Conservation (phyloP, 2,113 vertebrate species). For the Lathamus discolor region DNA sequence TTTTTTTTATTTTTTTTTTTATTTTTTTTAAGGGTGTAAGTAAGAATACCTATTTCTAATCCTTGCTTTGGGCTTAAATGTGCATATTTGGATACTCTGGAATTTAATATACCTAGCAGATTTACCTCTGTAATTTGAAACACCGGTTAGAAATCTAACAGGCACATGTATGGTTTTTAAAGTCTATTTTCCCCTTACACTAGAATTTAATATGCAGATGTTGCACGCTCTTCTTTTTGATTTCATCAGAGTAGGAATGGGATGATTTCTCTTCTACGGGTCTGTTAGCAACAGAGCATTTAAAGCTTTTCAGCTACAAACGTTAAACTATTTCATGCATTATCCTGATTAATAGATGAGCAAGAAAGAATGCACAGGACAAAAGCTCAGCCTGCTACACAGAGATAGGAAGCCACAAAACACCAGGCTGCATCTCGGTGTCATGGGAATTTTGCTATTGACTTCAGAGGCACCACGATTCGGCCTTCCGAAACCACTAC, state of each 20-base stretch:
- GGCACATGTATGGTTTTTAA: constrained; percentile 8
- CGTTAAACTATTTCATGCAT: constrained; percentile 59
- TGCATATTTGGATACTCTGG: constrained; percentile 1
- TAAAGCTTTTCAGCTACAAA: constrained; percentile 48
- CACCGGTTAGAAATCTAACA: constrained; percentile 57
- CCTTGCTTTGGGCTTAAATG: constrained; percentile 3
- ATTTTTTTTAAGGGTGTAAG: background rate
- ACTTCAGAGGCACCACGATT: background rate
- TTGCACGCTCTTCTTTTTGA: background rate
- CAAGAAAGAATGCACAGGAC: constrained; percentile 69
- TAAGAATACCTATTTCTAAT: constrained; percentile 31
- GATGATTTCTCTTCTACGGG: background rate
- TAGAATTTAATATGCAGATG: constrained; percentile 26
- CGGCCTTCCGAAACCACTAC: background rate
- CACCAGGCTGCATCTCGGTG: background rate
- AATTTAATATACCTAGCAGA: background rate
- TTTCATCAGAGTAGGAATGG: background rate
- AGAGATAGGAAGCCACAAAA: background rate
- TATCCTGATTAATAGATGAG: constrained; percentile 49
- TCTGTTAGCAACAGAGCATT: constrained; percentile 37
- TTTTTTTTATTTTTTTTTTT: background rate
- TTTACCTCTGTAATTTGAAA: constrained; percentile 24
- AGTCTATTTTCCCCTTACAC: background rate
- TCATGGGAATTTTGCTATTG: background rate
- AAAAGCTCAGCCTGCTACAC: constrained; percentile 11